Conservation (phyloP, 2,888 invertebrate species). For the Ectropis crepuscularia region DNA sequence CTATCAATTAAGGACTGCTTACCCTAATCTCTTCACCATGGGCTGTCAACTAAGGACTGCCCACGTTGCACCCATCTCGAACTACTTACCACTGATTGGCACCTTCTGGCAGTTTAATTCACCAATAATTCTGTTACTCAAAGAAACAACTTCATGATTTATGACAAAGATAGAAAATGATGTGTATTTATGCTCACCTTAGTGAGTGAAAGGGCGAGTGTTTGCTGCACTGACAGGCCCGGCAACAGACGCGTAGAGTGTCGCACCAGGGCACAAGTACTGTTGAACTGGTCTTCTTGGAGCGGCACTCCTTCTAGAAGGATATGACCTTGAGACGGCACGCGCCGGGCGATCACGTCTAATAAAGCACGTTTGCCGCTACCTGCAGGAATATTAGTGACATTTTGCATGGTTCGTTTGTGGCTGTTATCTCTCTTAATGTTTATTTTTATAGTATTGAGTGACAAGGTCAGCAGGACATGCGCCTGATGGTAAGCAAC, state of each 20-base stretch:
- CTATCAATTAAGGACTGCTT: too few relatives aligned
- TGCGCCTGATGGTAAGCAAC: too few relatives aligned
- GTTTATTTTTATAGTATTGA: too few relatives aligned
- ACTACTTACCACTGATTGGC: too few relatives aligned
- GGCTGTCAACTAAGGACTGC: too few relatives aligned
- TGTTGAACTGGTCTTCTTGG: conserved; percentile 92
- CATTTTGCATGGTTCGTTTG: neutral
- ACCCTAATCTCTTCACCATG: too few relatives aligned
- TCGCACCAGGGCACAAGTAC: conserved; percentile 94
- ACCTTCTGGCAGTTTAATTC: too few relatives aligned
- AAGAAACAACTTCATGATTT: too few relatives aligned
- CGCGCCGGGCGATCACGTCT: conserved; percentile 94
- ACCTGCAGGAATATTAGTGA: conserved; percentile 81
- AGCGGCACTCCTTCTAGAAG: conserved; percentile 94
- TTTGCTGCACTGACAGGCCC: conserved; percentile 95
- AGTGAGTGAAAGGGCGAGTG: conserved; percentile 91
- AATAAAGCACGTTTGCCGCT: conserved; percentile 97
- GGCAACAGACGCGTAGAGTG: conserved; percentile 94
- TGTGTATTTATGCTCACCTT: conserved; percentile 87
- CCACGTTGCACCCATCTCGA: too few relatives aligned
- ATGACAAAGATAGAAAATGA: neutral
- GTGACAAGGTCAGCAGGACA: too few relatives aligned
- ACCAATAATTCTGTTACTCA: too few relatives aligned
- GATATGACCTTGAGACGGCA: conserved; percentile 94
- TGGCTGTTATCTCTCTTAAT: too few relatives aligned